These are phyloP conservation scores for Recurvirostra avosetta DNA, from an alignment of 2,113 vertebrate species.

Conservation along the genomic window DNA sequence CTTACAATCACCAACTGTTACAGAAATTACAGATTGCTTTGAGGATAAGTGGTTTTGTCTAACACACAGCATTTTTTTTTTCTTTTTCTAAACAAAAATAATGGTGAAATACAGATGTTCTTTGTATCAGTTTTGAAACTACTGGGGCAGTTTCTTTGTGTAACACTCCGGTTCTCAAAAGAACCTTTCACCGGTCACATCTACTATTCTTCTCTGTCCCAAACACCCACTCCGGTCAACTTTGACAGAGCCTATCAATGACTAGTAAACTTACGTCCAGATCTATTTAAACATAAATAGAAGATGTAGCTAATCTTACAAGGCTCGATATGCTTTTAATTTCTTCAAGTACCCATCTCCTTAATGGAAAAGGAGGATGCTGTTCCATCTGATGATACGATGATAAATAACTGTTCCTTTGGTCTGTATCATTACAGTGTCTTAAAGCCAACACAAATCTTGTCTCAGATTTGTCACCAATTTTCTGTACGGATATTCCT, in stretches of 20 bases:
- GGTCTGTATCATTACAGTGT: not conserved
- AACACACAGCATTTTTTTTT: not conserved
- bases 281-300: not conserved
- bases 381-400: not conserved
- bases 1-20: not conserved
- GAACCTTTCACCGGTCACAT: not conserved
- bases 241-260: not conserved
- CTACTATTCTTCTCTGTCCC: not conserved
- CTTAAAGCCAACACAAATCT: not conserved
- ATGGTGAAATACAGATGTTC: not conserved
- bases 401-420: not conserved
- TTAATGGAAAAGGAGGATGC: not conserved
- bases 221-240: not conserved
- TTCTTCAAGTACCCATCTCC: not conserved
- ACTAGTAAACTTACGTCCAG: not conserved
- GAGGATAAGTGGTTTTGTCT: not conserved
- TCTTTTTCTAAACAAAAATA: not conserved
- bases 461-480: not conserved
- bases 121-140: not conserved
- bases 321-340: not conserved
- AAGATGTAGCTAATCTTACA: not conserved
- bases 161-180: not conserved
- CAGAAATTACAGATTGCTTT: not conserved
- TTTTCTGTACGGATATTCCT: not conserved
- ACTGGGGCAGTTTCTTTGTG: not conserved